Evolutionary conservation across 1,140 invertebrate species (phyloP), one percentile per base, ranked within the genome.

Genomic region (Penaeus indicus): DNA sequence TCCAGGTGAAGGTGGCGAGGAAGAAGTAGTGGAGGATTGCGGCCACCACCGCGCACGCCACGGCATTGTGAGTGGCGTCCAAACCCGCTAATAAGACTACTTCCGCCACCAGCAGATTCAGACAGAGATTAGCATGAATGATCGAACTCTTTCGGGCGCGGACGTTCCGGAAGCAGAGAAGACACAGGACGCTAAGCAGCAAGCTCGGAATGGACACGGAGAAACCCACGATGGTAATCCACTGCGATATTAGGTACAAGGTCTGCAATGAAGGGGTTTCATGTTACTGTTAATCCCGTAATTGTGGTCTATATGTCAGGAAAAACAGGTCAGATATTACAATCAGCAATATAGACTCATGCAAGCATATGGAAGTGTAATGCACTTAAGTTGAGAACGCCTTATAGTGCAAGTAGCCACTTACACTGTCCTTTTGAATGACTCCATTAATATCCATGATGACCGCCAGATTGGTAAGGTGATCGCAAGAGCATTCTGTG

Each of bases 1-100:
- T 98, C 98, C 98, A 99, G 84, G 96, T 95, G 93, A 99, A 99
- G 54, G 98, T 96, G 89, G 97, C 96, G 81, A 99, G 94, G 93
- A 99, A 98, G 93, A 99, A 97, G 93, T 97, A 99, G 93, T 99
- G 98, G 32, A 99, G 93, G 47, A 97, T 93, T 38, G 96, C 96
- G 89, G 98, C 98, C 86, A 99, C 96, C 32, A 98, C 94, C 32
- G 97, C 96, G 93, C 98, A 99, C 77, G 97, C 93, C 82, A 97
- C 95, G 91, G 95, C 94, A 92, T 96, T 95, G 92, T 96, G 95
- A 21, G 97, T 98, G 93, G 97, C 95, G 92, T 96, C 95, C 89
- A 99, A 97, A 79, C 98, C 98, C 91, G 95, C 94, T 90, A 99
- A 94, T 93, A 99, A 99, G 63, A 99, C 94, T 84, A 98, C 93